Percentiles rank a stretch among this genome's conserved stretches.
These are phyloP conservation scores for Tuberolachnus salignus DNA, from an alignment of 2,888 invertebrate species.

Conservation along the genomic window DNA sequence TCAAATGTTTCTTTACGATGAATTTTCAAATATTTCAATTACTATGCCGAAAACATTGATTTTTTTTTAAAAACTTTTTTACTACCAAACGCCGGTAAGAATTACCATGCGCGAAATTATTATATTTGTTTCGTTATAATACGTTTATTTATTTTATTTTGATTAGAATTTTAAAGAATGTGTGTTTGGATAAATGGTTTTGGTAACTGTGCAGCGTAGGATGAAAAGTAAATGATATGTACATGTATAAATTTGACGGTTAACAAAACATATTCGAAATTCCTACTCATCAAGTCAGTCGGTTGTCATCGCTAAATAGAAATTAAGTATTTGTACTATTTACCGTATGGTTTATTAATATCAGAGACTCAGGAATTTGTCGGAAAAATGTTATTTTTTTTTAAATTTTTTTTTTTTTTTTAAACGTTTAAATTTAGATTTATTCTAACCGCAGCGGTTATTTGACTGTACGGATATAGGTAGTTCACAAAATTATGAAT, in stretches of 20 bases:
- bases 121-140: too few species aligned
- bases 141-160: neutral
- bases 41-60: too few species aligned
- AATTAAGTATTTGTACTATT: neutral
- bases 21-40: too few species aligned
- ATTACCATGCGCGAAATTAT: too few species aligned
- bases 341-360: neutral
- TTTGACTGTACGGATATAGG: too few species aligned
- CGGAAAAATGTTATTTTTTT: neutral
- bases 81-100: too few species aligned
- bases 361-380: neutral
- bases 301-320: neutral
- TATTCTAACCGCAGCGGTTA: too few species aligned
- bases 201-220: neutral
- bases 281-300: neutral
- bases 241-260: neutral
- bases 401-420: neutral
- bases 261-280: neutral
- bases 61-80: too few species aligned
- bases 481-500: too few species aligned
- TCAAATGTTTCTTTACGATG: too few species aligned
- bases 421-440: neutral
- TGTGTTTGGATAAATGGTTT: conserved; percentile 20
- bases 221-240: neutral
- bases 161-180: neutral